Evolutionary conservation across 1,140 invertebrate species (phyloP).

Genomic region (Drosophila pallidifrons): DNA sequence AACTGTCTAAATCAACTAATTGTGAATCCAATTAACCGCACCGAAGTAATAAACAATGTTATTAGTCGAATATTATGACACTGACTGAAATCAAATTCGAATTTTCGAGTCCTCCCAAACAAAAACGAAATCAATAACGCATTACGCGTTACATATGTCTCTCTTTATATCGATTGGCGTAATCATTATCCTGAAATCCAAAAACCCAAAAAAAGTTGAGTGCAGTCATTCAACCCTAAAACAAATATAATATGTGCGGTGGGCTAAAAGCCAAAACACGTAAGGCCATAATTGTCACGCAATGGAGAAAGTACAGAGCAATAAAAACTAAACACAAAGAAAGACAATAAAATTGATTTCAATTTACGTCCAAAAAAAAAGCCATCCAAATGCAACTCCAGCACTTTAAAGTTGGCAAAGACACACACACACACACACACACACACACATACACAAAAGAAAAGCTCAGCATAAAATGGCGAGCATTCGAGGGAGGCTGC

Average conservation of each 20-base stretch:
- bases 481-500: not conserved
- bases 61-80: constrained; percentile 15
- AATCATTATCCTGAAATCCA: not conserved
- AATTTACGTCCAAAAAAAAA: constrained; percentile 41
- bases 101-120: no score
- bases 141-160: not conserved
- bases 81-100: not conserved
- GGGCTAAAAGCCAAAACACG: constrained; percentile 63
- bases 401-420: constrained; percentile 41
- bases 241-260: not conserved
- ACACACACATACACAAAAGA: not conserved
- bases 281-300: constrained; percentile 60
- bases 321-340: constrained; percentile 7
- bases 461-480: constrained; percentile 30
- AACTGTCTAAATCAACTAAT: constrained; percentile 6
- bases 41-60: not conserved
- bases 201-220: not conserved
- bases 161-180: constrained; percentile 8
- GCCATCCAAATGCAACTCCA: constrained; percentile 37
- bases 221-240: not conserved
- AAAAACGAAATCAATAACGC: not conserved
- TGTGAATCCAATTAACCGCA: not conserved
- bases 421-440: no score
- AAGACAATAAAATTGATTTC: constrained; percentile 57
- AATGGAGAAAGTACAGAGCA: constrained; percentile 14